A percentile compares a stretch with the other conserved stretches of the same genome.
Conservation (phyloP, 2,888 invertebrate species). For the Drosophila mulleri region DNA sequence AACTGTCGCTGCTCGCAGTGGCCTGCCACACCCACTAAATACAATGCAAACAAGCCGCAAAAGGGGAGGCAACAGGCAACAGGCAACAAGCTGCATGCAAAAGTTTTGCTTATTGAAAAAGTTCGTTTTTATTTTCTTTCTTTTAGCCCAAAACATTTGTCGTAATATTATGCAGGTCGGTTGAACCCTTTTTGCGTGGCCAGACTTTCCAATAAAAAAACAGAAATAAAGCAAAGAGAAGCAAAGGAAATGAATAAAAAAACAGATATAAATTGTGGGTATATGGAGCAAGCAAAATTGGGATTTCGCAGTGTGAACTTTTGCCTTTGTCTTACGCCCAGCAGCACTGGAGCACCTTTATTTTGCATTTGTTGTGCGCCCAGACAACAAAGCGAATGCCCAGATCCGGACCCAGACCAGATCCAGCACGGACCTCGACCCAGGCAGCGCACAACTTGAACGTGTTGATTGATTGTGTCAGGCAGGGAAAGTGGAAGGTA, state of each 20-base stretch:
- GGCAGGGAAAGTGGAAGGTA: slow-evolving; percentile 6
- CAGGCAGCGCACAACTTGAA: slow-evolving; percentile 46
- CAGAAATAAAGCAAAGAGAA: not conserved
- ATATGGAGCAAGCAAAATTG: slow-evolving; percentile 19
- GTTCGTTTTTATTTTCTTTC: slow-evolving; percentile 43
- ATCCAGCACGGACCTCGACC: slow-evolving; percentile 4
- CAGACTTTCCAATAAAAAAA: slow-evolving; percentile 26
- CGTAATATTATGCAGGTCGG: slow-evolving; percentile 78
- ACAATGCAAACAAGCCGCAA: slow-evolving; percentile 21
- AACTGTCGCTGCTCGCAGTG: slow-evolving; percentile 1
- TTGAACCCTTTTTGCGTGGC: slow-evolving; percentile 65
- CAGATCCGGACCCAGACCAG: slow-evolving; percentile 17
- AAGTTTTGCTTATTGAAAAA: slow-evolving; percentile 79
- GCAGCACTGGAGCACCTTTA: slow-evolving; percentile 67
- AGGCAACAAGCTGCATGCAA: slow-evolving; percentile 53
- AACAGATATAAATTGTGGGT: slow-evolving; percentile 3
- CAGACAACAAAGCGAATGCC: slow-evolving; percentile 66
- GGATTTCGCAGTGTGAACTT: slow-evolving; percentile 55
- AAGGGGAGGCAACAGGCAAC: slow-evolving; percentile 1
- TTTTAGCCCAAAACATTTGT: slow-evolving; percentile 60
- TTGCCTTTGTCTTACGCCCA: slow-evolving; percentile 58
- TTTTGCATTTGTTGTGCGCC: slow-evolving; percentile 72
- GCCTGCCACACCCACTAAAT: slow-evolving; percentile 17
- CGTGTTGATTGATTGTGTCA: slow-evolving; percentile 76
- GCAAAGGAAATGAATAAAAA: slow-evolving; percentile 16